These are phyloP conservation scores for Caerostris darwini DNA, from an alignment of 1,140 invertebrate species.

Conservation along the genomic window DNA sequence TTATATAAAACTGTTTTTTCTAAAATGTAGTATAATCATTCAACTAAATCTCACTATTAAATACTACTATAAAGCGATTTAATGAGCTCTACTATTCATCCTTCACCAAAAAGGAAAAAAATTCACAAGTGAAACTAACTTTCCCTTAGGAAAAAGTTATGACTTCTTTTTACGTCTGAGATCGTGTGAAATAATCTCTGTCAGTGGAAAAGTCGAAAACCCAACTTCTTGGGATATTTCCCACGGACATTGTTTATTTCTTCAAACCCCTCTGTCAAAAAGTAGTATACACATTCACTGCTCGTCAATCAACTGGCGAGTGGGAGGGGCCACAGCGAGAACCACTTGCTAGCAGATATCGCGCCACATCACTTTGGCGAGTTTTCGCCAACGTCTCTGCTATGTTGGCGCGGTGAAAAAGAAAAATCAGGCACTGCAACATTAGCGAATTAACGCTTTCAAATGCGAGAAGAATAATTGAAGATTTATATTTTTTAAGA, in stretches of 20 bases:
- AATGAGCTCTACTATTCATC: background rate
- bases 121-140: background rate
- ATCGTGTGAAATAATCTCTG: constrained; percentile 61
- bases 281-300: constrained; percentile 39
- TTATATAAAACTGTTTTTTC: too few species aligned
- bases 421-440: too few species aligned
- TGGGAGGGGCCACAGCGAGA: constrained; percentile 24
- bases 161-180: constrained; percentile 31
- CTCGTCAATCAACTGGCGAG: constrained; percentile 61
- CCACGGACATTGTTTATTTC: constrained; percentile 70
- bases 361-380: constrained; percentile 8
- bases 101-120: background rate
- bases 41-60: too few species aligned
- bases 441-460: too few species aligned
- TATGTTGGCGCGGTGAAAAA: background rate
- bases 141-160: constrained; percentile 34
- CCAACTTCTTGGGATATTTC: constrained; percentile 42
- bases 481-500: too few species aligned
- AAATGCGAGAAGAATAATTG: too few species aligned
- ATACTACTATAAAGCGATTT: too few species aligned
- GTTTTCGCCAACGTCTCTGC: background rate
- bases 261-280: constrained; percentile 14
- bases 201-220: constrained; percentile 29
- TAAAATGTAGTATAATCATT: too few species aligned
- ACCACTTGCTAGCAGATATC: constrained; percentile 40